A percentile compares a stretch with the other conserved stretches of the same genome.
phyloP scores from a whole-genome alignment of 1,140 invertebrate genomes.

The Scaptodrosophila lebanonensis region DNA sequence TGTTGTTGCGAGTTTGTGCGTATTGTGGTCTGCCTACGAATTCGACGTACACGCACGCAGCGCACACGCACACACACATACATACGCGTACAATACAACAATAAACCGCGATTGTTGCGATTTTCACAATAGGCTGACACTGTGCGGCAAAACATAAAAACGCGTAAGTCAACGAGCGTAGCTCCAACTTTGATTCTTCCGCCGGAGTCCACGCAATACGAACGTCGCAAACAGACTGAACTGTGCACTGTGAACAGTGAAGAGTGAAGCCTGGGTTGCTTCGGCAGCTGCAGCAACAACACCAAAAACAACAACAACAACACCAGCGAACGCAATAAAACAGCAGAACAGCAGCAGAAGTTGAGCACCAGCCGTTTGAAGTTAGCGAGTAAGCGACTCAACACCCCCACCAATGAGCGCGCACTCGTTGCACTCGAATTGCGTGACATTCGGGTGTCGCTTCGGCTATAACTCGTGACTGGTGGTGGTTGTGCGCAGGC shows the following conservation, averaged over 20 bases:
- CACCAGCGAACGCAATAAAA: background rate
- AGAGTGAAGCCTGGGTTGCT: constrained; percentile 39
- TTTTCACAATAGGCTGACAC: no score
- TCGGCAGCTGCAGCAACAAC: constrained; percentile 10
- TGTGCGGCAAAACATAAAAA: no score
- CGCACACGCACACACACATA: no score
- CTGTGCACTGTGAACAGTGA: no score
- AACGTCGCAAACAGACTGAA: constrained; percentile 52
- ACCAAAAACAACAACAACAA: background rate
- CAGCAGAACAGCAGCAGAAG: constrained; percentile 14
- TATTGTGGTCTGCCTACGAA: constrained; percentile 29
- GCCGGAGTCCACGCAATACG: constrained; percentile 58
- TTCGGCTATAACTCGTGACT: constrained; percentile 13
- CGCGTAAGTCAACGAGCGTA: no score
- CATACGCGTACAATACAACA: no score
- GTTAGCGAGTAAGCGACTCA: constrained; percentile 10
- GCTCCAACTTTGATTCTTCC: no score
- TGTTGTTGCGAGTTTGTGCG: no score
- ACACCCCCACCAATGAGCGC: constrained; percentile 42
- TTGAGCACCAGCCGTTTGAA: constrained; percentile 26
- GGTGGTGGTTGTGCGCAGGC: constrained; percentile 27
- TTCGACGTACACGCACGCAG: constrained; percentile 23
- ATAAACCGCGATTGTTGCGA: no score
- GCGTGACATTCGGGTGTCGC: constrained; percentile 12
- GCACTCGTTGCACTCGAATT: constrained; percentile 13